These are phyloP conservation scores for Psilanteris sp. DNA, from an alignment of 1,140 invertebrate species.

Conservation along the genomic window DNA sequence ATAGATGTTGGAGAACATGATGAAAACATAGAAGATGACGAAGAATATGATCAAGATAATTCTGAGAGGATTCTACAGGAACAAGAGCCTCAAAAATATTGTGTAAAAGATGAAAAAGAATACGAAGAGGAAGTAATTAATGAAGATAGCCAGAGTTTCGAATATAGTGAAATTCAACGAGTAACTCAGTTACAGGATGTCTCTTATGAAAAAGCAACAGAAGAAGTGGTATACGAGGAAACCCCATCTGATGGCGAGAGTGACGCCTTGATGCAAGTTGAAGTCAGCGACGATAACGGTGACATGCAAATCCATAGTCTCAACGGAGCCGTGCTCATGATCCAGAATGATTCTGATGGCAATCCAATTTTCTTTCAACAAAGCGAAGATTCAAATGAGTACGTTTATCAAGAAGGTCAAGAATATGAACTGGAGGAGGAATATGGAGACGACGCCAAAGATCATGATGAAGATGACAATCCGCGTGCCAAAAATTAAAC, in stretches of 20 bases:
- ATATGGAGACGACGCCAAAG: slow-evolving; percentile 56
- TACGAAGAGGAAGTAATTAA: slow-evolving; percentile 48
- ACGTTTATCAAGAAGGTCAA: slow-evolving; percentile 66
- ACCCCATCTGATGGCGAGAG: slow-evolving; percentile 34
- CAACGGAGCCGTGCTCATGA: slow-evolving; percentile 75
- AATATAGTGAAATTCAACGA: slow-evolving; percentile 1
- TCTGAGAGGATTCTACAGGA: slow-evolving; percentile 12
- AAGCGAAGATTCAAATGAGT: slow-evolving; percentile 74
- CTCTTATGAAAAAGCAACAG: slow-evolving; percentile 20
- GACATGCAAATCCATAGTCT: slow-evolving; percentile 72
- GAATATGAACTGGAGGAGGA: slow-evolving; percentile 60
- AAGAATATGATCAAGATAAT: background rate
- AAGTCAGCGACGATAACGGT: slow-evolving; percentile 62
- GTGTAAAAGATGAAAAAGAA: slow-evolving; percentile 12
- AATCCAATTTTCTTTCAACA: slow-evolving; percentile 77
- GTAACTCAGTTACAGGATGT: slow-evolving; percentile 8
- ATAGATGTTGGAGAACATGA: slow-evolving; percentile 7
- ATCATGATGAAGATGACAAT: slow-evolving; percentile 40
- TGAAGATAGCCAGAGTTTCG: slow-evolving; percentile 35
- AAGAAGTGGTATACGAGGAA: slow-evolving; percentile 41
- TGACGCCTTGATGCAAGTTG: slow-evolving; percentile 51
- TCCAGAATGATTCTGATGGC: slow-evolving; percentile 74
- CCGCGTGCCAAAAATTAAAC: slow-evolving; percentile 72
- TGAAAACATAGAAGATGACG: slow-evolving; percentile 44
- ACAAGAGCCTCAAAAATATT: slow-evolving; percentile 3